Evolutionary conservation across 2,113 vertebrate genomes (phyloP).

Genomic region (Corvus cornix): DNA sequence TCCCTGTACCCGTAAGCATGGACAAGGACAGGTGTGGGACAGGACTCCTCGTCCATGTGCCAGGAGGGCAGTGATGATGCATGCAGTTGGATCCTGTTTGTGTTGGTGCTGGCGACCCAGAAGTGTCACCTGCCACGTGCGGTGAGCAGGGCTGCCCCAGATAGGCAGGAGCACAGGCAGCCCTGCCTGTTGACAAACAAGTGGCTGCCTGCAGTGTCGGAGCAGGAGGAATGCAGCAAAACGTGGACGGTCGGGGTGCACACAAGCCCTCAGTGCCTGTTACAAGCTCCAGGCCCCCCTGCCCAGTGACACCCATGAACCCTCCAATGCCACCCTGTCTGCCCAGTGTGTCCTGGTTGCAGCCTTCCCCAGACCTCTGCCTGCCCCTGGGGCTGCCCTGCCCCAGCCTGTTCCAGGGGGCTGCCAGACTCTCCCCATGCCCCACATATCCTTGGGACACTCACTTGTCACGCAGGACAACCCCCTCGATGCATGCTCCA

Average conservation of each 20-base stretch:
- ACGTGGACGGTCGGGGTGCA: not conserved
- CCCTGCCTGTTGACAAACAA: slow-evolving; percentile 39
- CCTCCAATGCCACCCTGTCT: accelerated
- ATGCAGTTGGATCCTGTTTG: not conserved
- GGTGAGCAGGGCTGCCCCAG: slow-evolving; percentile 6
- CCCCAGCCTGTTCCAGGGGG: not conserved
- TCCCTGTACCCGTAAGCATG: accelerated
- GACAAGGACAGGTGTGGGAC: not conserved
- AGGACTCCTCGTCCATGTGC: not conserved
- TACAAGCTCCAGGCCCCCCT: not conserved
- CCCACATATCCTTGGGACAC: not conserved
- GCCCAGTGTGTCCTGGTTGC: not conserved
- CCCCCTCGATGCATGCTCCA: slow-evolving; percentile 93
- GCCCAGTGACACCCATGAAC: accelerated
- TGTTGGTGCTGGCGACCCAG: slow-evolving; percentile 32
- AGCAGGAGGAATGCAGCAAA: not conserved
- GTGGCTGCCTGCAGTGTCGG: not conserved
- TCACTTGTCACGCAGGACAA: slow-evolving; percentile 95
- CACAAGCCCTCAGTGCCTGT: accelerated
- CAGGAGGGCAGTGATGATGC: not conserved
- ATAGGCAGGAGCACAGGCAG: not conserved
- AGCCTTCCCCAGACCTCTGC: not conserved
- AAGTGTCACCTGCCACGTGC: slow-evolving; percentile 27
- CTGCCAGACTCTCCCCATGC: not conserved
- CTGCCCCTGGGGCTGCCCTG: not conserved